Evolutionary conservation across 2,888 invertebrate species (phyloP), one percentile per base, ranked within the genome.

Genomic region (Pyrrhia umbra): DNA sequence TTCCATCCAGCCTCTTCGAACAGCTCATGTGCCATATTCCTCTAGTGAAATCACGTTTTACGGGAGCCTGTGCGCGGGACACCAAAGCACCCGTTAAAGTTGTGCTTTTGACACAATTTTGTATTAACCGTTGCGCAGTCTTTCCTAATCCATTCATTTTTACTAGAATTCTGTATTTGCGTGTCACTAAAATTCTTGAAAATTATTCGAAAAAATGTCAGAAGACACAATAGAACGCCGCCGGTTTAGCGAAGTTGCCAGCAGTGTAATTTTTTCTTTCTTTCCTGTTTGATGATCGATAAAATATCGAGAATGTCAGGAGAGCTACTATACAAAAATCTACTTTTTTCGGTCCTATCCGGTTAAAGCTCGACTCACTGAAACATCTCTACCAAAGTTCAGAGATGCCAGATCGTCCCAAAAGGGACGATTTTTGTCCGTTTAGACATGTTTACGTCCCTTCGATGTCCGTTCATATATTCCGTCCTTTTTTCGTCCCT

Each of bases 21-120:
- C 91, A 90, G 84, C 92, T 96, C 96, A 97, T 96, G 95, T 97
- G 96, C 97, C 97, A 97, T 83, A 97, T 92, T 77, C 96, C 96
- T 76, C 97, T 94, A 0, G 96, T 95, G 74, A 96, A 95, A 89
- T 97, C 96, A 81, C 96, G 95, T 88, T 96, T 96, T 50, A 93
- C 91, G 16, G 94, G 92, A 45, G 89, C 87, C 46, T 92, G 90
- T 5, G 90, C 86, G 20, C 93, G 90, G 63, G 90, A 89, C 10
- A 93, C 89, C 49, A 95, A 85, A 16, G 93, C 85, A 50, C 90
- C 85, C 34, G 92, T 83, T 58, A 94, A 77, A 71, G 87, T 87
- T 15, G 90, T 76, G 73, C 79, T 91, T 84, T 92, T 94, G 23
- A 90, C 90, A 75, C 91, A 92, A 64, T 73, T 90, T 75, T 92